Percentiles rank a stretch among this genome's conserved stretches.
These are phyloP conservation scores for Geophilus truncorum DNA, from an alignment of 2,888 invertebrate genomes.

Conservation along the genomic window DNA sequence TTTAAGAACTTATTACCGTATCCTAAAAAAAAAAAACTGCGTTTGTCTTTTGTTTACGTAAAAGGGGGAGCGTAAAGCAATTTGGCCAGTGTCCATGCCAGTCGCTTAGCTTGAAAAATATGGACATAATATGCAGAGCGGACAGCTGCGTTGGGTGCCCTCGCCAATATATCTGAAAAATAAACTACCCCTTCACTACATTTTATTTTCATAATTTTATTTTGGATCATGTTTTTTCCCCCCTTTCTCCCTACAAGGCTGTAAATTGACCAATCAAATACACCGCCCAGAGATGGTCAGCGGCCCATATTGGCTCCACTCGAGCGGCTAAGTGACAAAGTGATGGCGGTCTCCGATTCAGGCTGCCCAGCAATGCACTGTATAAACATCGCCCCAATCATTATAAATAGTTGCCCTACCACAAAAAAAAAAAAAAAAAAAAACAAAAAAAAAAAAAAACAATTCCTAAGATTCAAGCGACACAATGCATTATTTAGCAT, in stretches of 20 bases:
- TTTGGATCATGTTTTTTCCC: neutral
- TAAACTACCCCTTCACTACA: slow-evolving; percentile 13
- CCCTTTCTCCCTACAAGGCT: neutral
- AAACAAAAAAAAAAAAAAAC: too few relatives aligned
- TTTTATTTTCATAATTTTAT: slow-evolving; percentile 25
- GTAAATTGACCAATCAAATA: slow-evolving; percentile 21
- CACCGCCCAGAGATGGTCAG: slow-evolving; percentile 18
- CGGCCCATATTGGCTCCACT: neutral
- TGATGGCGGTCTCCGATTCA: neutral
- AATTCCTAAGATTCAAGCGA: neutral
- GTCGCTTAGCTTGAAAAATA: slow-evolving; percentile 21
- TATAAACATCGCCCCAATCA: neutral
- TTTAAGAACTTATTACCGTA: neutral
- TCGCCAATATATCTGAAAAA: slow-evolving; percentile 25
- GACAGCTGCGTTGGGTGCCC: slow-evolving; percentile 27
- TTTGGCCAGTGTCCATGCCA: slow-evolving; percentile 27
- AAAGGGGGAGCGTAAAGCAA: slow-evolving; percentile 11
- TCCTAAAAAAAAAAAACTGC: neutral
- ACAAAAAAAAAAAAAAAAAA: too few relatives aligned
- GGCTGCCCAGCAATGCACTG: neutral
- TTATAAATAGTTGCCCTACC: neutral
- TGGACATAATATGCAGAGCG: slow-evolving; percentile 25
- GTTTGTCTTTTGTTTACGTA: neutral
- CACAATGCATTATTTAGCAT: neutral
- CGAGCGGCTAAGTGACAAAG: neutral